phyloP scores from a whole-genome alignment of 2,113 vertebrate genomes.

The Oenanthe melanoleuca region DNA sequence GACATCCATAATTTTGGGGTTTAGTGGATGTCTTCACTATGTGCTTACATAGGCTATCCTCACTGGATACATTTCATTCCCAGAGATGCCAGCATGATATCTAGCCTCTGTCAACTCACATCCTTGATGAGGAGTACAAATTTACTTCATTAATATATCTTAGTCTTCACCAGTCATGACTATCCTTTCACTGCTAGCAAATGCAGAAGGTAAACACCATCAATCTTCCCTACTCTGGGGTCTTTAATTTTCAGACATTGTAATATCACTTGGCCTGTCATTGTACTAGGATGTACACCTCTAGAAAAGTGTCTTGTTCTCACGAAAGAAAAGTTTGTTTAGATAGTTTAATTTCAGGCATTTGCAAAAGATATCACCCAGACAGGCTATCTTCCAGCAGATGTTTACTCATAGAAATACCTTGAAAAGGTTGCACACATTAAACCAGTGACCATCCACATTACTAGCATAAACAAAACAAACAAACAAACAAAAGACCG shows the following conservation, averaged over 20 bases:
- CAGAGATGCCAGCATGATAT: background rate
- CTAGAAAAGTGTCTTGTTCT: background rate
- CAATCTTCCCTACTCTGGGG: background rate
- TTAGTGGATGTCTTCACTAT: background rate
- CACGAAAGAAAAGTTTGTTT: background rate
- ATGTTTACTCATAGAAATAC: conserved; percentile 47
- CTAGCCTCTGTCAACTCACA: background rate
- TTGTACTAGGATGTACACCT: background rate
- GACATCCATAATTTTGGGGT: background rate
- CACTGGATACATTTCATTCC: background rate
- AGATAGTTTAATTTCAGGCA: background rate
- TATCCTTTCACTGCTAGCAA: background rate
- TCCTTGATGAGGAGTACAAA: background rate
- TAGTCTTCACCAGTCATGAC: background rate
- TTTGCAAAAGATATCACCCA: conserved; percentile 27
- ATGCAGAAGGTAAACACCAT: background rate
- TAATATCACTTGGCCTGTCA: background rate
- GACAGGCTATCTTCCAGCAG: conserved; percentile 20
- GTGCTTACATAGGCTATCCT: background rate
- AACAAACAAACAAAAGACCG: background rate
- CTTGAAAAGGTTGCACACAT: conserved; percentile 17
- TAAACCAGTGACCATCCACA: background rate
- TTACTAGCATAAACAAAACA: conserved; percentile 16
- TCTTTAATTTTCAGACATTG: background rate
- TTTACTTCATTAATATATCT: background rate